A percentile compares a stretch with the other conserved stretches of the same genome.
These are phyloP conservation scores for Lydus trimaculatus DNA, from an alignment of 2,888 invertebrate genomes.

Conservation along the genomic window DNA sequence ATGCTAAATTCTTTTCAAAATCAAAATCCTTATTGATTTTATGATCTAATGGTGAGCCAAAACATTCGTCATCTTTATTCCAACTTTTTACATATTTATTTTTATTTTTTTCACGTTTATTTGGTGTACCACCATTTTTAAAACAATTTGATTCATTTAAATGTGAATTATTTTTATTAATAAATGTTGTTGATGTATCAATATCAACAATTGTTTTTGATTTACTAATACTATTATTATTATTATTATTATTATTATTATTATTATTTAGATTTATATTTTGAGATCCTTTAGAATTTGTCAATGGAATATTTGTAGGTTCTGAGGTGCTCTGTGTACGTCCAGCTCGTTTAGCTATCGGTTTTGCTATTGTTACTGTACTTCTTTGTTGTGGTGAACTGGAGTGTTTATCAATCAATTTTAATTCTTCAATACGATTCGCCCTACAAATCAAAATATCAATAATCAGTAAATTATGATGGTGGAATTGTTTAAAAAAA, in stretches of 20 bases:
- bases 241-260: slow-evolving; percentile 48
- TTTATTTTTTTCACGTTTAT: slow-evolving; percentile 64
- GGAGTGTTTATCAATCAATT: slow-evolving; percentile 74
- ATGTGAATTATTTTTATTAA: slow-evolving; percentile 25
- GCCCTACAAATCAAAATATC: slow-evolving; percentile 64
- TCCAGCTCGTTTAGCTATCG: slow-evolving; percentile 63
- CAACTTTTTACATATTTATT: slow-evolving; percentile 61
- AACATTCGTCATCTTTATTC: slow-evolving; percentile 79
- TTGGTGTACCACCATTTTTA: slow-evolving; percentile 61
- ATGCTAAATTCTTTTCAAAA: slow-evolving; percentile 91
- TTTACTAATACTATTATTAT: slow-evolving; percentile 56
- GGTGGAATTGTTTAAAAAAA: too few species aligned
- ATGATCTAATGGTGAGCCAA: slow-evolving; percentile 75
- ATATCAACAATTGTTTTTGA: slow-evolving; percentile 58
- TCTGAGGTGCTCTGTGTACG: slow-evolving; percentile 60
- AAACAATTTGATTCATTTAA: slow-evolving; percentile 55
- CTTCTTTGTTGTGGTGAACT: slow-evolving; percentile 55
- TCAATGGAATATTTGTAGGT: slow-evolving; percentile 57
- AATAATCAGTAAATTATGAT: slow-evolving; percentile 1
- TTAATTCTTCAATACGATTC: slow-evolving; percentile 76
- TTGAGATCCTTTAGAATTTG: slow-evolving; percentile 40
- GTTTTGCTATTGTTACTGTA: slow-evolving; percentile 64
- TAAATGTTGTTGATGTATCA: slow-evolving; percentile 33
- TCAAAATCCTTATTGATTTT: slow-evolving; percentile 83
- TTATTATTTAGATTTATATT: slow-evolving; percentile 50